Conservation (phyloP, 2,797 vertebrate species). For the Channa striata region DNA sequence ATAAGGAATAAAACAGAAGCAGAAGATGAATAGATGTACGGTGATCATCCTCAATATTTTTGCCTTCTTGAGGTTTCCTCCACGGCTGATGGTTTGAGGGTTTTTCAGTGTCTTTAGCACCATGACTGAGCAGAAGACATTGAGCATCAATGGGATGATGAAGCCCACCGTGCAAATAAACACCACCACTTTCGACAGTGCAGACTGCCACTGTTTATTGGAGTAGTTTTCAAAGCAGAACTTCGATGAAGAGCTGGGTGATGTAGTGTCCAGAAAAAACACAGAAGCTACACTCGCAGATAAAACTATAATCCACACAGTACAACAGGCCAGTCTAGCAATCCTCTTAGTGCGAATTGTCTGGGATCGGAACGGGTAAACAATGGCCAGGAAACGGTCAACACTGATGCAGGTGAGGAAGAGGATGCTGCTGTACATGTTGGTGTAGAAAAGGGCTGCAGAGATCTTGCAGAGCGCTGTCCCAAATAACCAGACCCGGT, state of each 20-base stretch:
- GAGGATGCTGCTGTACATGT: slow-evolving; percentile 98
- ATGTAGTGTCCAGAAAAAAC: slow-evolving; percentile 82
- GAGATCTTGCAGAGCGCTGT: slow-evolving; percentile 92
- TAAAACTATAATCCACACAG: slow-evolving; percentile 91
- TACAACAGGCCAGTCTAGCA: slow-evolving; percentile 88
- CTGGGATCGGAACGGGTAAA: slow-evolving; percentile 93
- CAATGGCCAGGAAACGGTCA: slow-evolving; percentile 96
- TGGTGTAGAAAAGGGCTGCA: slow-evolving; percentile 93
- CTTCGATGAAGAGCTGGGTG: slow-evolving; percentile 14
- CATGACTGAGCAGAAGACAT: slow-evolving; percentile 92
- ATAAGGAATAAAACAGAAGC: slow-evolving; percentile 96
- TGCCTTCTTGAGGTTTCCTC: slow-evolving; percentile 89
- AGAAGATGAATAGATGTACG: slow-evolving; percentile 94
- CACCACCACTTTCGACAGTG: slow-evolving; percentile 93
- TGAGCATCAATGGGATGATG: slow-evolving; percentile 92
- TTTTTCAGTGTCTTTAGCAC: slow-evolving; percentile 90
- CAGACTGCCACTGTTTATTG: slow-evolving; percentile 88
- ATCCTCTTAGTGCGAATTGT: slow-evolving; percentile 90
- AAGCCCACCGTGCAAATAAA: slow-evolving; percentile 96
- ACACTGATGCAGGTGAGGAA: slow-evolving; percentile 97
- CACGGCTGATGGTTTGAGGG: slow-evolving; percentile 85
- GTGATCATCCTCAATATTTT: slow-evolving; percentile 95
- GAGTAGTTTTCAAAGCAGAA: slow-evolving; percentile 96
- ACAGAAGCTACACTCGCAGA: slow-evolving; percentile 89
- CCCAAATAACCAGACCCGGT: slow-evolving; percentile 90